These are phyloP conservation scores for Blera fallax DNA, from an alignment of 2,888 invertebrate species.

Conservation along the genomic window DNA sequence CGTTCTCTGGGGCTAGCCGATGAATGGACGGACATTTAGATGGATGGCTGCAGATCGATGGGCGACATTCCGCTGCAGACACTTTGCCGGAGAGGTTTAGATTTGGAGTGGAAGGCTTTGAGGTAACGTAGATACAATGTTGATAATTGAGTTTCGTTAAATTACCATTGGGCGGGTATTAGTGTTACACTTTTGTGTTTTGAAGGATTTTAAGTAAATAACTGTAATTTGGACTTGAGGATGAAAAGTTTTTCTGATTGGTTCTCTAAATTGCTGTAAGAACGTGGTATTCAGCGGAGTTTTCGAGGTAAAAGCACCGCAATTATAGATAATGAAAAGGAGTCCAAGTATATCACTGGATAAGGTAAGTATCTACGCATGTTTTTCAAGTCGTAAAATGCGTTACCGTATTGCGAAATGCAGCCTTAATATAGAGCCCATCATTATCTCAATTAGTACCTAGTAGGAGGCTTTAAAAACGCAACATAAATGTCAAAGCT, in stretches of 20 bases:
- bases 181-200: slow-evolving; percentile 48
- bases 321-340: no score
- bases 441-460: neutral
- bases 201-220: slow-evolving; percentile 33
- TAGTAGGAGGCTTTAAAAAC: neutral
- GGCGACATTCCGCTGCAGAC: slow-evolving; percentile 48
- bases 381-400: no score
- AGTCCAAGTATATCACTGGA: no score
- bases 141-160: neutral
- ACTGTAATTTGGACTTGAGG: slow-evolving; percentile 50
- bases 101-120: neutral
- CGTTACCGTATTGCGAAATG: neutral
- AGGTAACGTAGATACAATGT: neutral
- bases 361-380: no score
- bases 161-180: slow-evolving; percentile 41
- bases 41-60: slow-evolving; percentile 42
- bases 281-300: no score
- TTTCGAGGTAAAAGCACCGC: no score
- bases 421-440: no score
- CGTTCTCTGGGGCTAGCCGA: slow-evolving; percentile 23
- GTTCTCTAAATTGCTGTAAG: neutral
- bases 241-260: slow-evolving; percentile 9
- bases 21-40: slow-evolving; percentile 34
- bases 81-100: no score
- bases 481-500: neutral